Conservation (phyloP, 2,797 vertebrate species). For the Sebastes jordani region DNA sequence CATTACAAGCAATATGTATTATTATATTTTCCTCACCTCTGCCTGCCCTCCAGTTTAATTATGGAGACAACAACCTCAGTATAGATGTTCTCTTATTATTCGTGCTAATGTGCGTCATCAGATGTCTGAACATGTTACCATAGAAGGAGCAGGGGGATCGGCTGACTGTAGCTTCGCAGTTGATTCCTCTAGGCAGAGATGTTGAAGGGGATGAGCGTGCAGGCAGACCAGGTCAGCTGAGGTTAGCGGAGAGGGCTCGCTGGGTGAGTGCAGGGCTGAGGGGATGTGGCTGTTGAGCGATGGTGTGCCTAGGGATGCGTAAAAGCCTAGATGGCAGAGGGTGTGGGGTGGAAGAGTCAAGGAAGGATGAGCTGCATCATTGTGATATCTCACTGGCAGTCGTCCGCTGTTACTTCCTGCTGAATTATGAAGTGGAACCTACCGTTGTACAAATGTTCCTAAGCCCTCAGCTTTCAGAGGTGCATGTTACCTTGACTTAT, state of each 20-base stretch:
- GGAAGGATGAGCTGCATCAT: constrained; percentile 7
- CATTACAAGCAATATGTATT: constrained; percentile 8
- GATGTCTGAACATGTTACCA: constrained; percentile 12
- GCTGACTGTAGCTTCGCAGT: constrained; percentile 7
- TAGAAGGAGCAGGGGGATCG: neutral
- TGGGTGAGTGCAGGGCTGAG: neutral
- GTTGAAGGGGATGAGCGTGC: constrained; percentile 14
- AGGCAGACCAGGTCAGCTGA: constrained; percentile 29
- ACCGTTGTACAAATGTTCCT: neutral
- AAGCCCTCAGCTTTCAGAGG: neutral
- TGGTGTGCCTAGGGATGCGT: constrained; percentile 25
- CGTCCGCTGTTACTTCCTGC: neutral
- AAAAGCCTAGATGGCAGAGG: constrained; percentile 31
- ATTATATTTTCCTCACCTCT: constrained; percentile 19
- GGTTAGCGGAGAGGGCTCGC: constrained; percentile 17
- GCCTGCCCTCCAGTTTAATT: constrained; percentile 16
- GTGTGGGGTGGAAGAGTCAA: constrained; percentile 24
- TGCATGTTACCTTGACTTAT: neutral
- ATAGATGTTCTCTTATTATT: constrained; percentile 10
- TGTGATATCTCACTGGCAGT: constrained; percentile 9
- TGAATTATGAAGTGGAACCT: constrained; percentile 20
- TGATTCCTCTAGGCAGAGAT: constrained; percentile 32
- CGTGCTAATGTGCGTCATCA: constrained; percentile 5
- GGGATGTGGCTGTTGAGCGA: constrained; percentile 1
- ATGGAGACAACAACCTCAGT: constrained; percentile 8